phyloP scores from a whole-genome alignment of 2,113 vertebrate species.

The Dendropsophus ebraccatus region DNA sequence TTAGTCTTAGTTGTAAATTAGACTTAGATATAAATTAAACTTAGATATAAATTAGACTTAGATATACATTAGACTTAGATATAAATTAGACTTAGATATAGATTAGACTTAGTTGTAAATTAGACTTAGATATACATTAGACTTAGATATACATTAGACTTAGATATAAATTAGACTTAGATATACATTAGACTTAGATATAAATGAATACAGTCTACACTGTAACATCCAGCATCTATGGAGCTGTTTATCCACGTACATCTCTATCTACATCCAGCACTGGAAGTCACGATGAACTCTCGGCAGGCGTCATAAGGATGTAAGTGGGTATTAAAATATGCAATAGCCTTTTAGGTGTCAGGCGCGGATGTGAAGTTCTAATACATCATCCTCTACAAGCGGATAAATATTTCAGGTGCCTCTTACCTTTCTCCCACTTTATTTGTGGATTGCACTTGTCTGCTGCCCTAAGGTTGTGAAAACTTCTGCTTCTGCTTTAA shows the following conservation, averaged over 20 bases:
- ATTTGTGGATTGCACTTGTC: constrained; percentile 35
- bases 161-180: too few relatives aligned
- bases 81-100: too few relatives aligned
- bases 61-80: too few relatives aligned
- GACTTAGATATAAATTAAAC: too few relatives aligned
- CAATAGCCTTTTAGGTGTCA: not conserved
- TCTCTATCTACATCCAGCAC: not conserved
- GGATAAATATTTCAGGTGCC: not conserved
- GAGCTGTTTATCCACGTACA: not conserved
- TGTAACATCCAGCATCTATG: too few relatives aligned
- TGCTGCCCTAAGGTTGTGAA: constrained; percentile 1
- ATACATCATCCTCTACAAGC: not conserved
- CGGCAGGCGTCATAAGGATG: not conserved
- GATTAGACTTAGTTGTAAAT: too few relatives aligned
- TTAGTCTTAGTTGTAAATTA: too few relatives aligned
- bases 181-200: too few relatives aligned
- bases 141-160: too few relatives aligned
- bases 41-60: too few relatives aligned
- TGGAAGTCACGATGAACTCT: not conserved
- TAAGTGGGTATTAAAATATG: not conserved
- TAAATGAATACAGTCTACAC: too few relatives aligned
- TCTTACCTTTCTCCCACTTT: not conserved
- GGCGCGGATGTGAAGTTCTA: not conserved
- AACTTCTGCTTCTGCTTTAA: constrained; percentile 17
- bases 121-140: too few relatives aligned